phyloP scores from a whole-genome alignment of 2,113 vertebrate genomes.

The Sander vitreus region DNA sequence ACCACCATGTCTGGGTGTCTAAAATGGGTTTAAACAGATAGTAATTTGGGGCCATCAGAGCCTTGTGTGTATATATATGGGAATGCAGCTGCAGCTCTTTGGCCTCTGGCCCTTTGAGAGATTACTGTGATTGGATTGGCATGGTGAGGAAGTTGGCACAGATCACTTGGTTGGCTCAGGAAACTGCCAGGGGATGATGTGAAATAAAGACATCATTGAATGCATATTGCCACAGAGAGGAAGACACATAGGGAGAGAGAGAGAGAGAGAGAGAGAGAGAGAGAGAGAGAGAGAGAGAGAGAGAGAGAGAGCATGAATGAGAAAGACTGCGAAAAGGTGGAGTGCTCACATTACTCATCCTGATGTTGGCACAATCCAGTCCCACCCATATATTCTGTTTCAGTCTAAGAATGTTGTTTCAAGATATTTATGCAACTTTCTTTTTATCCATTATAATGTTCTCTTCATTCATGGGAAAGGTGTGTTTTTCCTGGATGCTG shows the following conservation, averaged over 20 bases:
- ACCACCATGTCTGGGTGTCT: not conserved
- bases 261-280: slow-evolving; percentile 3
- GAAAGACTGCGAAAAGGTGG: slow-evolving; percentile 13
- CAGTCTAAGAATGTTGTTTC: not conserved
- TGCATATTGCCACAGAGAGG: slow-evolving; percentile 56
- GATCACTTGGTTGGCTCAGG: slow-evolving; percentile 48
- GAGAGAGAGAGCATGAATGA: not conserved
- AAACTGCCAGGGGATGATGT: slow-evolving; percentile 65
- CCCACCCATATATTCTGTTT: not conserved
- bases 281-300: slow-evolving; percentile 11
- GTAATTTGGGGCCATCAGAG: slow-evolving; percentile 8
- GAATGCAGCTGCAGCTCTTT: slow-evolving; percentile 48
- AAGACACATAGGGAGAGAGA: not conserved
- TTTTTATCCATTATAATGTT: not conserved
- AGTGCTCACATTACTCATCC: slow-evolving; percentile 20
- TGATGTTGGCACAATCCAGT: slow-evolving; percentile 13
- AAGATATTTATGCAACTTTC: not conserved
- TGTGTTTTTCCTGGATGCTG: no score
- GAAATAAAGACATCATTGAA: slow-evolving; percentile 77
- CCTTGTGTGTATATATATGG: slow-evolving; percentile 33
- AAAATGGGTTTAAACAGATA: not conserved
- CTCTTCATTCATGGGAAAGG: not conserved
- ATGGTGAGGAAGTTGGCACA: slow-evolving; percentile 60
- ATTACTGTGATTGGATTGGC: slow-evolving; percentile 77
- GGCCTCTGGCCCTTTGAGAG: slow-evolving; percentile 62